These are phyloP conservation scores for Morphnarchus princeps DNA, from an alignment of 2,113 vertebrate genomes.

Conservation along the genomic window DNA sequence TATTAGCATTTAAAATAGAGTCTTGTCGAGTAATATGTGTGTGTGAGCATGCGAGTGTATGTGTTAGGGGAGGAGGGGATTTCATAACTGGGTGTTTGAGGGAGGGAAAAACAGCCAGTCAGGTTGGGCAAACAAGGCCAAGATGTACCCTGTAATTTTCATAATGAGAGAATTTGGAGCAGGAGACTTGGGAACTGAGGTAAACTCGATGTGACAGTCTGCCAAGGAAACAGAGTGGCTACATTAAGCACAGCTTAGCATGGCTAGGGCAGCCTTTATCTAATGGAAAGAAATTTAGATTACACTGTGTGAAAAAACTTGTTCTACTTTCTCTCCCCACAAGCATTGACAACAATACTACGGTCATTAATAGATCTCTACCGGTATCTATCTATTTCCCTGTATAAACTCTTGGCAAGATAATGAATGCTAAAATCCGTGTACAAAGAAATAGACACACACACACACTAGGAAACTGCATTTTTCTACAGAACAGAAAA, in stretches of 20 bases:
- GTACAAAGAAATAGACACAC: neutral
- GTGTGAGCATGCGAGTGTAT: neutral
- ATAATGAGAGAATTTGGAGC: neutral
- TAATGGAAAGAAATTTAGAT: neutral
- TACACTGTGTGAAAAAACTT: neutral
- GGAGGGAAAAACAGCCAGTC: neutral
- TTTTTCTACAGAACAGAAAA: neutral
- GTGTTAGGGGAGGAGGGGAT: neutral
- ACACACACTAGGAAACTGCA: neutral
- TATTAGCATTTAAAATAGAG: slow-evolving; percentile 30
- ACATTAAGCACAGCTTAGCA: neutral
- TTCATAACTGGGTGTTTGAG: neutral
- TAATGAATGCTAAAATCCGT: neutral
- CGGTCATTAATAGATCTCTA: neutral
- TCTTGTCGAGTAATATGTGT: neutral
- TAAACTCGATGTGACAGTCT: neutral
- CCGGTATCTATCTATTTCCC: neutral
- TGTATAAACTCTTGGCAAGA: neutral
- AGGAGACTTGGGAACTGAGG: neutral
- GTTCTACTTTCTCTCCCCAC: neutral
- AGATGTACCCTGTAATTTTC: neutral
- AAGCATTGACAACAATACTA: neutral
- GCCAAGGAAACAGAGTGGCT: neutral
- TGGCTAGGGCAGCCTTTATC: neutral
- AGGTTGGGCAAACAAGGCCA: neutral